Evolutionary conservation across 2,797 vertebrate genomes (phyloP), one percentile per base, ranked within the genome.

Genomic region (Pteronotus mesoamericanus): DNA sequence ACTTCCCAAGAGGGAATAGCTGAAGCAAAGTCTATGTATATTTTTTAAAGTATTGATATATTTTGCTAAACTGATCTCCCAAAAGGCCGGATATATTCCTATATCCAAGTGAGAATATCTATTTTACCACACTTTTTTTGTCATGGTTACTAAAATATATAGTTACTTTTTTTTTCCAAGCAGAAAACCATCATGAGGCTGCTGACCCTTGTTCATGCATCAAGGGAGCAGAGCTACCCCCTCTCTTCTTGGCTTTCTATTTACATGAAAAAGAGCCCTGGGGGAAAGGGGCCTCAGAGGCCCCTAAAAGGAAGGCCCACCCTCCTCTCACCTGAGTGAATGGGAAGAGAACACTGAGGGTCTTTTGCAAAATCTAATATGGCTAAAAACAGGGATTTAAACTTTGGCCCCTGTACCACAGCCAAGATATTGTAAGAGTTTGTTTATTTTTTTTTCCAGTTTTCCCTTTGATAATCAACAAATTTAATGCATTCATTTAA

Each of bases 401-500:
- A 96, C 92, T 84, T 84, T 37, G 57, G 48, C 83, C 90, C 77
- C n/a, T 92, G 74, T 64, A 84, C 57, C n/a, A 5, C 64, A 82
- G 93, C 93, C 93, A 93, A 96, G 66, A 91, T 94, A 75, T 83
- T 84, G 9, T 86, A 94, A 94, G 86, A 89, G 53, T 78, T 95
- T 87, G 24, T 96, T 96, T 97, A 93, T 96, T 96, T 97, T 96
- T 97, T 96, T 95, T 83, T 91, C 91, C 88, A 57, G 57, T 92
- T 96, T 89, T 95, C 83, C 37, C 80, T 96, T 96, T 96, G 94
- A 96, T 95, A 96, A 89, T 86, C 95, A 95, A 86, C 95, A 92
- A 92, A 92, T 94, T 87, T 72, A 95, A 96, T 80, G 69, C 39
- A 86, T 77, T 95, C 91, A 61, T 94, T 95, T 90, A 91, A 95